These are phyloP conservation scores for Clarias fuscus DNA, from an alignment of 2,797 vertebrate species.

Conservation along the genomic window DNA sequence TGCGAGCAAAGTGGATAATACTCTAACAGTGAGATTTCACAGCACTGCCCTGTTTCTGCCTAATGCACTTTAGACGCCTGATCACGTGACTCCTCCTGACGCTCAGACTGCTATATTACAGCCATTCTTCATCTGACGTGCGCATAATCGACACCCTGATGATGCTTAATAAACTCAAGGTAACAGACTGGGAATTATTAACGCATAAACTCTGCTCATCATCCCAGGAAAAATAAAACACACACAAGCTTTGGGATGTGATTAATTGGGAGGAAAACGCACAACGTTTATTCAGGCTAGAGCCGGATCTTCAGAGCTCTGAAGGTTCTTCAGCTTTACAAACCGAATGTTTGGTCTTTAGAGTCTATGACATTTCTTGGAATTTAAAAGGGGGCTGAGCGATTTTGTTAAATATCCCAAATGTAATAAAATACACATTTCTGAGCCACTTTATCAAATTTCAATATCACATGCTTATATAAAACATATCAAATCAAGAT, in stretches of 20 bases:
- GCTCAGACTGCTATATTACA: neutral
- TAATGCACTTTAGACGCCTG: conserved; percentile 24
- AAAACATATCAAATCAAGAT: too few species aligned
- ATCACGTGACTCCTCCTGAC: conserved; percentile 23
- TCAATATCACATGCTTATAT: neutral
- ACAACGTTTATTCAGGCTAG: neutral
- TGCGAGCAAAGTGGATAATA: conserved; percentile 54
- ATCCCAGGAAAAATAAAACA: neutral
- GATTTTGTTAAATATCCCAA: neutral
- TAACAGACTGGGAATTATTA: conserved; percentile 31
- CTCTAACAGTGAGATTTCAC: conserved; percentile 42
- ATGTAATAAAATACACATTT: neutral
- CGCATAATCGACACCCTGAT: neutral
- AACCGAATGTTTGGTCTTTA: neutral
- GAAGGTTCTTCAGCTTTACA: neutral
- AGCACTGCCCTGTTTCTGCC: conserved; percentile 23
- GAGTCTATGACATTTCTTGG: neutral
- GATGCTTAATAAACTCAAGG: conserved; percentile 12
- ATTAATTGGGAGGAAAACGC: neutral
- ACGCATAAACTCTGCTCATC: neutral
- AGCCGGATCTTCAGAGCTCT: neutral
- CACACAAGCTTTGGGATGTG: neutral
- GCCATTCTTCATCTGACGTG: neutral
- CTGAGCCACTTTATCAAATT: neutral
- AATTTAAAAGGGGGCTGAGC: neutral